Percentiles rank a stretch among this genome's conserved stretches.
Conservation (phyloP, 2,113 vertebrate species). For the Leucosticte australis region DNA sequence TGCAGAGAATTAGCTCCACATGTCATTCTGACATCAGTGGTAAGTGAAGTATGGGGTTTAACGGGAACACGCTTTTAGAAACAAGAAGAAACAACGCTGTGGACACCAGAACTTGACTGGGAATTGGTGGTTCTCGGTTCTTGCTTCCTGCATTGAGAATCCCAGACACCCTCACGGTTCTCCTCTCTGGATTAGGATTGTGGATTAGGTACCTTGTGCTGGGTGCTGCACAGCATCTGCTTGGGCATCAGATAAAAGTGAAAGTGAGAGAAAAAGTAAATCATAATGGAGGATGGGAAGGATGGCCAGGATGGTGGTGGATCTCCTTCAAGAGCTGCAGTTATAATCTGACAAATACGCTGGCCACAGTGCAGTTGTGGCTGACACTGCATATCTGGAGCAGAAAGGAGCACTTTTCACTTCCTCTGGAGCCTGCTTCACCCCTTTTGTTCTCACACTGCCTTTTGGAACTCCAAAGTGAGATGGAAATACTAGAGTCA, state of each 20-base stretch:
- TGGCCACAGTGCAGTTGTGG: neutral
- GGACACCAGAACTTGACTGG: neutral
- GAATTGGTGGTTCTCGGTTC: neutral
- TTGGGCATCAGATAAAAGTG: neutral
- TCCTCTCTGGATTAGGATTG: neutral
- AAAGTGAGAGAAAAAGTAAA: neutral
- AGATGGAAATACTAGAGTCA: neutral
- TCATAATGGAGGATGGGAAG: neutral
- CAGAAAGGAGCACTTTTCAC: neutral
- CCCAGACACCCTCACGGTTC: neutral
- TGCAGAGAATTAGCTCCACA: neutral
- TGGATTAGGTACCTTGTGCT: neutral
- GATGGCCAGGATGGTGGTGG: neutral
- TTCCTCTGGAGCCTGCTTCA: neutral
- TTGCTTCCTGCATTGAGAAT: neutral
- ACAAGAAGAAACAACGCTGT: neutral
- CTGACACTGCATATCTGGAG: neutral
- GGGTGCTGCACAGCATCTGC: neutral
- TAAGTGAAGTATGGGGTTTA: neutral
- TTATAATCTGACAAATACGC: neutral
- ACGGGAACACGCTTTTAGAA: neutral
- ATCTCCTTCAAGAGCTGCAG: neutral
- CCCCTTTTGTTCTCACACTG: neutral
- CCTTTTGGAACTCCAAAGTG: neutral
- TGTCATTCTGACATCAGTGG: neutral